A percentile compares a stretch with the other conserved stretches of the same genome.
These are phyloP conservation scores for Hapalemur alaotrensis DNA, from an alignment of 2,797 vertebrate genomes.

Conservation along the genomic window DNA sequence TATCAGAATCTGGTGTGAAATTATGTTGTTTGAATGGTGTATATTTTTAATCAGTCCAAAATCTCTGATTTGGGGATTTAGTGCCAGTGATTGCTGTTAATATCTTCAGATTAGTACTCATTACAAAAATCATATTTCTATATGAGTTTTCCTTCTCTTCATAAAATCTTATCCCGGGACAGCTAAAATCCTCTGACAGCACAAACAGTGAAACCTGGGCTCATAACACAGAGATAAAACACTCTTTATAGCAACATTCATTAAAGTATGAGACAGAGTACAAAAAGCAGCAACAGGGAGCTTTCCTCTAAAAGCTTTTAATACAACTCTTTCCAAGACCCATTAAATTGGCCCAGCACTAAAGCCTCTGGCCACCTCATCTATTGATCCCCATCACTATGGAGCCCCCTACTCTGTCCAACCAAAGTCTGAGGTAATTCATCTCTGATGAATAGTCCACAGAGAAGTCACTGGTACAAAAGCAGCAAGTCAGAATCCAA, in stretches of 20 bases:
- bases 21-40: constrained; percentile 8
- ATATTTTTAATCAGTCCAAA: constrained; percentile 67
- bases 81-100: constrained; percentile 59
- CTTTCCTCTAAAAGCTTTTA: constrained; percentile 77
- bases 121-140: constrained; percentile 71
- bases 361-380: constrained; percentile 41
- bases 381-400: constrained; percentile 37
- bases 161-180: constrained; percentile 44
- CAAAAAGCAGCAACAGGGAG: constrained; percentile 65
- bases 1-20: constrained; percentile 49
- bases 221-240: constrained; percentile 61
- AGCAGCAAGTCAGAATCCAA: neutral
- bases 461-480: constrained; percentile 36
- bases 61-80: constrained; percentile 74
- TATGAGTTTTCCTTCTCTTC: constrained; percentile 59
- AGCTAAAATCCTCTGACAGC: constrained; percentile 45
- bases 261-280: constrained; percentile 73
- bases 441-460: constrained; percentile 34
- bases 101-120: constrained; percentile 72
- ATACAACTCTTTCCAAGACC: constrained; percentile 59
- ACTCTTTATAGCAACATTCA: constrained; percentile 60
- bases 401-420: constrained; percentile 45
- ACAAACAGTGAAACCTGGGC: constrained; percentile 65
- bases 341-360: constrained; percentile 50
- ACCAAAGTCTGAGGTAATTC: constrained; percentile 47